Evolutionary conservation across 2,113 vertebrate species (phyloP).

Genomic region (Cygnus atratus): DNA sequence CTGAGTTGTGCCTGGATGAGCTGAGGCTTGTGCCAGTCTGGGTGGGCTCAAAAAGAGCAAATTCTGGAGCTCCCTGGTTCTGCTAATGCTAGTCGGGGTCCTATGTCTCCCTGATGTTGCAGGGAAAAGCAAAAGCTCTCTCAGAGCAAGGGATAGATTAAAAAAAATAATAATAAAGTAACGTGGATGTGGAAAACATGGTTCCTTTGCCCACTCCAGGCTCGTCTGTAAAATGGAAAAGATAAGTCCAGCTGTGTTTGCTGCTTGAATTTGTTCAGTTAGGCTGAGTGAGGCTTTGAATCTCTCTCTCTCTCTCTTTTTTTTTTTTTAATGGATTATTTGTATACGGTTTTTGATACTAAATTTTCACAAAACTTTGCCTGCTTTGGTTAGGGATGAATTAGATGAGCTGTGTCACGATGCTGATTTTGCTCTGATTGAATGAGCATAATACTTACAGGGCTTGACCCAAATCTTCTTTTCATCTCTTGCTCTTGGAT

Average conservation of each 20-base stretch:
- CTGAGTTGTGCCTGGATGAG: accelerated
- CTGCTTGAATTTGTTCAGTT: background rate
- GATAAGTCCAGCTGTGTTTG: background rate
- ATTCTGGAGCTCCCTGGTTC: too few species aligned
- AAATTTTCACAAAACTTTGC: background rate
- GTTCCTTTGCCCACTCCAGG: background rate
- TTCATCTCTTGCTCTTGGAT: conserved; percentile 8
- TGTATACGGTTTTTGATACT: background rate
- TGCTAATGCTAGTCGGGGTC: background rate
- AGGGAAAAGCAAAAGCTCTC: background rate
- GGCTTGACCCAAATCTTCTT: conserved; percentile 49
- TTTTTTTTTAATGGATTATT: background rate
- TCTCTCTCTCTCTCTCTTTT: background rate
- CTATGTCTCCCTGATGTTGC: background rate
- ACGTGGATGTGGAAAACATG: background rate
- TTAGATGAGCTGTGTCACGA: accelerated
- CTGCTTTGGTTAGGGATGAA: background rate
- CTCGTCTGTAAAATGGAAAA: background rate
- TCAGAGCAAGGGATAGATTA: background rate
- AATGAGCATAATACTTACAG: background rate
- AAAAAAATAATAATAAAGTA: background rate
- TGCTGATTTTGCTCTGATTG: background rate
- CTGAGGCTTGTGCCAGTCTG: background rate
- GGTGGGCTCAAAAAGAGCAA: background rate
- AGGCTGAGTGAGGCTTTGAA: background rate